These are phyloP conservation scores for Gymnocheta viridis DNA, from an alignment of 2,888 invertebrate species.

Conservation along the genomic window DNA sequence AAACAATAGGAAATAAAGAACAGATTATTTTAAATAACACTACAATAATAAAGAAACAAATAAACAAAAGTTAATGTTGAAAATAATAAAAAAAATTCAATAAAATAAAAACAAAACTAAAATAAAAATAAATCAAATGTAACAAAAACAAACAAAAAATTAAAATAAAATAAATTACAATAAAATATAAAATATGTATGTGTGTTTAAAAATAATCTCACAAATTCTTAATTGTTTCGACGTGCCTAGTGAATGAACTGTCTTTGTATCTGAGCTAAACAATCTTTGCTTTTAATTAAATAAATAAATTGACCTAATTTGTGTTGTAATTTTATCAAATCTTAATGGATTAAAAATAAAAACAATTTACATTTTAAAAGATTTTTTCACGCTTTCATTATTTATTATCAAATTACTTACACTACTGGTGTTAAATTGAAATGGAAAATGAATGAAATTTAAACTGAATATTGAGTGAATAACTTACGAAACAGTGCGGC, in stretches of 20 bases:
- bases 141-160: neutral
- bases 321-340: slow-evolving; percentile 13
- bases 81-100: neutral
- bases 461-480: slow-evolving; percentile 14
- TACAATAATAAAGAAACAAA: too few relatives aligned
- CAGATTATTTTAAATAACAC: too few relatives aligned
- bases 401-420: slow-evolving; percentile 37
- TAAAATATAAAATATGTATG: neutral
- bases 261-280: neutral
- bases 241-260: neutral
- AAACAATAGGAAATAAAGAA: too few relatives aligned
- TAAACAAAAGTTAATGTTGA: neutral
- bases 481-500: slow-evolving; percentile 1
- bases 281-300: slow-evolving; percentile 44
- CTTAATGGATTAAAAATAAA: slow-evolving; percentile 4
- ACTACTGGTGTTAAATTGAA: neutral
- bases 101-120: neutral
- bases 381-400: slow-evolving; percentile 51
- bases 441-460: neutral
- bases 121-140: neutral
- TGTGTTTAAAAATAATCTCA: neutral
- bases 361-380: neutral
- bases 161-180: neutral
- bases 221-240: slow-evolving; percentile 1
- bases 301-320: slow-evolving; percentile 61